Evolutionary conservation across 2,888 invertebrate species (phyloP).

Genomic region (Apamea anceps): DNA sequence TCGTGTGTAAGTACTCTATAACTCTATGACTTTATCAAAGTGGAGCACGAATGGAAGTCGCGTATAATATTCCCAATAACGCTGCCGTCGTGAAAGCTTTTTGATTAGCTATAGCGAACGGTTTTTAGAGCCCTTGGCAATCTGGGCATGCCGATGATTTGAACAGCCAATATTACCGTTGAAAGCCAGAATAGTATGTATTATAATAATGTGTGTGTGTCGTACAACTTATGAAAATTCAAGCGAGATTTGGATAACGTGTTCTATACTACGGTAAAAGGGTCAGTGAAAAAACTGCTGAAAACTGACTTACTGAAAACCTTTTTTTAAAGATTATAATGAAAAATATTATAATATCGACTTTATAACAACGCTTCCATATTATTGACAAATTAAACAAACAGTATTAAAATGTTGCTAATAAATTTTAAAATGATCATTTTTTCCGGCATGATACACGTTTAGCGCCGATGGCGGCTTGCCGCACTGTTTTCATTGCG

Average conservation of each 20-base stretch:
- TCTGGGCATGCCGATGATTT: background rate
- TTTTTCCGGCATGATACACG: background rate
- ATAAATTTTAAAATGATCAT: background rate
- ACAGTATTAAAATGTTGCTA: background rate
- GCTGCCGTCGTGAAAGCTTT: conserved; percentile 4
- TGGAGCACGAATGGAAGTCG: background rate
- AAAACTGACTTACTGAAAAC: background rate
- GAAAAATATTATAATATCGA: background rate
- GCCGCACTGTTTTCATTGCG: conserved; percentile 18
- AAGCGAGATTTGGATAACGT: background rate
- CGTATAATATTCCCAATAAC: conserved; percentile 15
- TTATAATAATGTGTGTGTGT: background rate
- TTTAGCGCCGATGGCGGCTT: conserved; percentile 4
- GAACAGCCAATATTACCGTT: background rate
- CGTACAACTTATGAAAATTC: background rate
- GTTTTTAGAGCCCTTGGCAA: background rate
- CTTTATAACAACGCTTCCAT: background rate
- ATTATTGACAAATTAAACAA: background rate
- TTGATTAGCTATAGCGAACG: conserved; percentile 13
- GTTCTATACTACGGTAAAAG: background rate
- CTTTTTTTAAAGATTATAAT: background rate
- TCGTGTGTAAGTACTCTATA: background rate
- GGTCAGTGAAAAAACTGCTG: background rate
- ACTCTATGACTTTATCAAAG: background rate
- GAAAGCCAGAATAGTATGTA: background rate